Base-by-base conservation (phyloP, 2,113 vertebrate species). In the Gobius niger region DNA sequence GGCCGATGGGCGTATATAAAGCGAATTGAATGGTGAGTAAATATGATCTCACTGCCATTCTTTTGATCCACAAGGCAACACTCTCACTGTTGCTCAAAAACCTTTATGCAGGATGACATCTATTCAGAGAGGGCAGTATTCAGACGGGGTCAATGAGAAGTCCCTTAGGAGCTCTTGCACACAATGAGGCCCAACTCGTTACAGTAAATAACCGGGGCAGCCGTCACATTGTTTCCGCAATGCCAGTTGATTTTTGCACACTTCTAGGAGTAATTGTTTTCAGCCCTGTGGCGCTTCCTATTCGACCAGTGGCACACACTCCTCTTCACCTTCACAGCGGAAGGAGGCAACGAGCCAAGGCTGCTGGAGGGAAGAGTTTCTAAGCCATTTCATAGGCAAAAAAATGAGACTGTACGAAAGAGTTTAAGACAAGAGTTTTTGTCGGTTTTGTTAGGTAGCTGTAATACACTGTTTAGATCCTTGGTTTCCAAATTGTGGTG, bases 11-110 rank as follows among this genome's bases (percentile, higher is more conserved):
- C 81, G 77, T 82, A 85, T 79, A 89, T 89, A 85, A 89, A 87
- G 82, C 75, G 34, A 73, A 63, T 72, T 92, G 88, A 92, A 92
- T 88, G 76, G 87, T 85, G 88, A 73, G 85, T 91, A 90, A 92
- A 93, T 91, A 92, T 91, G 89, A 92, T 92, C 89, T 91, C 84
- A 83, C 79, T 67, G 41, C 76, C 69, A 72, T 75, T 88, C 86
- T 89, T 88, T 89, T 84, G 73, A 84, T 85, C 79, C 77, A 76
- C 82, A 80, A 85, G 85, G 81, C 82, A 83, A 84, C 85, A 89
- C 84, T 88, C 78, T 85, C 82, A 80, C 83, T 82, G 75, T 80
- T 85, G 77, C 86, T 87, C 78, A 85, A 88, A 86, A 86, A 77
- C 77, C 85, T 91, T 91, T 90, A 89, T 91, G 78, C 77, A 61